phyloP scores from a whole-genome alignment of 2,888 invertebrate genomes.

The Arrhopalites spinosus region DNA sequence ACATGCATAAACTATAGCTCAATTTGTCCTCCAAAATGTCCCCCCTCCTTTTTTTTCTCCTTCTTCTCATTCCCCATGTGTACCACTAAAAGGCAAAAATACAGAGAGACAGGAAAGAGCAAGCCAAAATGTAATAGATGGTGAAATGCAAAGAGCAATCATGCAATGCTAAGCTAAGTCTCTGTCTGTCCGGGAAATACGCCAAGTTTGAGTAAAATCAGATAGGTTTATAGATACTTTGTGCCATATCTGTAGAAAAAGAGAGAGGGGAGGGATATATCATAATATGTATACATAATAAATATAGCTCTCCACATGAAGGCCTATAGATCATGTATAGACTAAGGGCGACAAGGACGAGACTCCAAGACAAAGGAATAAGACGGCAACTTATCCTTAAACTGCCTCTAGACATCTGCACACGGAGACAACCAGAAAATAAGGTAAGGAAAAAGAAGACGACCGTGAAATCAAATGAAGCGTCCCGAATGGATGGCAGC shows the following conservation, averaged over 20 bases:
- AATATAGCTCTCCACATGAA: no score
- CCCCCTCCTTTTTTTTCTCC: background rate
- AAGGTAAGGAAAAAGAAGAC: constrained; percentile 3
- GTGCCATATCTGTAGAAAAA: no score
- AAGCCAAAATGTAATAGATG: constrained; percentile 6
- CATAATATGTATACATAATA: no score
- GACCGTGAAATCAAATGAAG: constrained; percentile 16
- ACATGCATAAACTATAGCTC: constrained; percentile 14
- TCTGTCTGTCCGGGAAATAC: constrained; percentile 17
- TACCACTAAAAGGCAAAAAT: background rate
- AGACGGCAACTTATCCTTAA: no score
- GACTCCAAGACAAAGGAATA: no score
- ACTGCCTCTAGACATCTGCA: constrained; percentile 2
- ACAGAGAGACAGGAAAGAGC: background rate
- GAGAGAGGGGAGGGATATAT: no score
- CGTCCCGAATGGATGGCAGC: constrained; percentile 5
- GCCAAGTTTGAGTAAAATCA: constrained; percentile 18
- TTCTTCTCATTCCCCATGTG: background rate
- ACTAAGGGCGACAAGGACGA: no score
- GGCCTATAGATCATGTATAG: no score
- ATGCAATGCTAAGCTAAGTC: constrained; percentile 7
- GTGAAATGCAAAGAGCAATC: background rate
- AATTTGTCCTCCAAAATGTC: constrained; percentile 13
- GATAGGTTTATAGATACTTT: constrained; percentile 13
- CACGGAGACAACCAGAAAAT: background rate